Conservation (phyloP, 2,113 vertebrate genomes). For the Rhea pennata region DNA sequence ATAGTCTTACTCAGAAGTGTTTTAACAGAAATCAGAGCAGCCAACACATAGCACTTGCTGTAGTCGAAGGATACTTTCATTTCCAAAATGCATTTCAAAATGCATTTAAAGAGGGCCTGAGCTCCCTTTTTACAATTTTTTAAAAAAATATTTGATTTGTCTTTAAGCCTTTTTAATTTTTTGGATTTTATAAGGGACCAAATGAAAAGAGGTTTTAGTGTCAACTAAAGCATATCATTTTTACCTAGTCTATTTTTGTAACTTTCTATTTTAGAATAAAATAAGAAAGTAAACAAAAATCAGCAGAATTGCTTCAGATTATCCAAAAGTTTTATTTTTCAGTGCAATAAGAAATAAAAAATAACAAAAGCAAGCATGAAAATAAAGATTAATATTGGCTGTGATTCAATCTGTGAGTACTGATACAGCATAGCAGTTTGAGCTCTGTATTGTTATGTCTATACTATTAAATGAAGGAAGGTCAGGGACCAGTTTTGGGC, state of each 20-base stretch:
- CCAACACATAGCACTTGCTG: background rate
- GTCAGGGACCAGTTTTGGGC: background rate
- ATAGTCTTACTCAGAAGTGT: background rate
- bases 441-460: background rate
- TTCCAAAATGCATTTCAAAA: background rate
- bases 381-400: background rate
- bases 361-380: background rate
- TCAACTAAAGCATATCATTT: background rate
- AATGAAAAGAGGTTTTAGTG: fast-evolving
- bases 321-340: background rate
- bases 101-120: background rate
- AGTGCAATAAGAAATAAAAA: background rate
- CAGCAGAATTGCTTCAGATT: background rate
- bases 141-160: background rate
- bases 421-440: background rate
- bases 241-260: background rate
- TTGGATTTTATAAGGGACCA: background rate
- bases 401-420: background rate
- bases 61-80: background rate
- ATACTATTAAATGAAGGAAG: background rate
- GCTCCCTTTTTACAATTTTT: background rate
- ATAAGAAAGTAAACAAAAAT: background rate
- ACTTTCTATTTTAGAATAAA: background rate
- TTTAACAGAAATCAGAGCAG: background rate
- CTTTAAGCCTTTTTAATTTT: background rate